A percentile compares a stretch with the other conserved stretches of the same genome.
Conservation (phyloP, 1,140 invertebrate genomes). For the Aphaenogaster floridana region DNA sequence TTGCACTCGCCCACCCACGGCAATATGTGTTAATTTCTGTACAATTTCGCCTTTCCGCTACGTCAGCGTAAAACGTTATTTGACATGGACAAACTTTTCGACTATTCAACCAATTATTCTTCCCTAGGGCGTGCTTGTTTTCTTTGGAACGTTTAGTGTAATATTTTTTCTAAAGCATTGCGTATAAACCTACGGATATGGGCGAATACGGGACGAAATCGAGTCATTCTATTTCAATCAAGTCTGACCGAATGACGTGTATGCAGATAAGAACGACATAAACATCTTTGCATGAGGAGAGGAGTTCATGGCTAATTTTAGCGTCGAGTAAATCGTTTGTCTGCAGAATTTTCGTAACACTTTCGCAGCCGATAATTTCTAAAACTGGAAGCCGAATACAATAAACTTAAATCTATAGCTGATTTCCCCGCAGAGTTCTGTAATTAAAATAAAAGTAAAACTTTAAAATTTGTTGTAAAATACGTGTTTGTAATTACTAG, state of each 20-base stretch:
- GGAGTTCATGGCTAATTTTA: not conserved
- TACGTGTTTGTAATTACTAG: no score
- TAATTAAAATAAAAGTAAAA: no score
- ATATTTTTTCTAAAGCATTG: not conserved
- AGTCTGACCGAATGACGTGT: not conserved
- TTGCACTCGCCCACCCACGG: not conserved
- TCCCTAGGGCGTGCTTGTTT: not conserved
- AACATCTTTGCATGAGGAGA: not conserved
- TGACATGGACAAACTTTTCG: conserved; percentile 47
- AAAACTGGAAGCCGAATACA: no score
- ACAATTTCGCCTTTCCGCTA: conserved; percentile 27
- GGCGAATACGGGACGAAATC: not conserved
- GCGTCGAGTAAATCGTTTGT: not conserved
- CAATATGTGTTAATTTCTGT: conserved; percentile 59
- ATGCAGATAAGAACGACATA: conserved; percentile 2
- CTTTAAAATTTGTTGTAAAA: no score
- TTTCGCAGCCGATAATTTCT: no score
- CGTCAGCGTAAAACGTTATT: conserved; percentile 46
- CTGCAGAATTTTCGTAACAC: no score
- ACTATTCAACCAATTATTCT: conserved; percentile 47
- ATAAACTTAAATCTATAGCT: no score
- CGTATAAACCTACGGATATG: not conserved
- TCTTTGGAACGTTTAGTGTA: not conserved
- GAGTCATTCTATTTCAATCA: not conserved
- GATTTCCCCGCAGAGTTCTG: no score